Base-by-base conservation (phyloP, 1,140 invertebrate genomes). In the Prorops nasuta region DNA sequence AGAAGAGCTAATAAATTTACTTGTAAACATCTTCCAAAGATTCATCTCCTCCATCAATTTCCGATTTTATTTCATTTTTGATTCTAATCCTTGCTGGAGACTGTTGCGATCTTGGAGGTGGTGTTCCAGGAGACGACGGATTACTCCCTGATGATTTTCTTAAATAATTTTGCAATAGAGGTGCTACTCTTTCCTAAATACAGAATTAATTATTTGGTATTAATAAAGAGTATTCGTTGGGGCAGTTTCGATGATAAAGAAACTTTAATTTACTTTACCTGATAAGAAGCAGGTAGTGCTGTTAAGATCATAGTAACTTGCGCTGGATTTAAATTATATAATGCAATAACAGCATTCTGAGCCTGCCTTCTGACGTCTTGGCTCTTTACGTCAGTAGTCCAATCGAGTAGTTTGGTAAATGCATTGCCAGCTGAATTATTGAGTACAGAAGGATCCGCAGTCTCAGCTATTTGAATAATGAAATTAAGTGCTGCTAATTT, bases 251-350 rank as follows among this genome's bases (percentile, higher is more conserved):
- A 6, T 7, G 2, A 44, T 15, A 32, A 12, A 16, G 12, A 44
- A 51, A 15, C 19, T 40, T 18, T 16, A 10, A 1, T 20, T 16
- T 28, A 45, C 54, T 38, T 28, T 51, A 80, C 79, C 72, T 87
- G 86, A 70, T 88, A 91, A 48, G 86, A 86, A 67, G 91, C 88
- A 14, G 92, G 88, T 48, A 98, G 77, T 47, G 87, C 86, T 31
- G 87, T 85, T 56, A 97, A 78, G 49, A 96, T 80, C 69, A 89
- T 83, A 9, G 92, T 94, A 50, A 92, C 86, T 72, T 92, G 89
- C 2, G 92, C 84, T 32, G 90, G 86, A 76, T 95, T 94, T 46
- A 93, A 83, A 80, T 94, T 92, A 73, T 95, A 97, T 18, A 97
- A 79, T 3, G 88, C 86, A 36, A 93, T 84, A 35, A 98, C 77